phyloP scores from a whole-genome alignment of 2,797 vertebrate species.

The Fistularia commersonii region DNA sequence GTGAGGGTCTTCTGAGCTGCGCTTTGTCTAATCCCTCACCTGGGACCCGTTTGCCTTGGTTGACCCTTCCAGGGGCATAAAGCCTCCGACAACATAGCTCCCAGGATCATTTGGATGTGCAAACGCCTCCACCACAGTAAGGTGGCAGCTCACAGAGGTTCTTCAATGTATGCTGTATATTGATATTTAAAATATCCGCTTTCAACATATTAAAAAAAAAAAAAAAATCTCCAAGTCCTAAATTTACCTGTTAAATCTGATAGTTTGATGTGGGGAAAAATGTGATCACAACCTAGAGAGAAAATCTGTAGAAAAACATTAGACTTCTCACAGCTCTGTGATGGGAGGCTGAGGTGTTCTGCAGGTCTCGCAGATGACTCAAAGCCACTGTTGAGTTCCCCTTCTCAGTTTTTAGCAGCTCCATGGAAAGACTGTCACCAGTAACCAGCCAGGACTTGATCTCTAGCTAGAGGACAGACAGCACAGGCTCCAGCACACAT shows the following conservation, averaged over 20 bases:
- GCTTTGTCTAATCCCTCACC: no score
- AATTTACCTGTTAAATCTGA: no score
- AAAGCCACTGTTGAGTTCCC: conserved; percentile 86
- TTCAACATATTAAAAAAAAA: neutral
- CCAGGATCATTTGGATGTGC: no score
- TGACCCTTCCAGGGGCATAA: no score
- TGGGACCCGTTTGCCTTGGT: no score
- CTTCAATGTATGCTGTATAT: neutral
- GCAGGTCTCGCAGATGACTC: conserved; percentile 80
- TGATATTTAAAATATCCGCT: neutral
- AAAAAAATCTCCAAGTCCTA: neutral
- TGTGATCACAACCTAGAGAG: neutral
- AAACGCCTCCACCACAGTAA: no score
- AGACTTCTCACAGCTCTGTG: conserved; percentile 81
- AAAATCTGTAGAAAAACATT: neutral
- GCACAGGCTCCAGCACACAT: neutral
- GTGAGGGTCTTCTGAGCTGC: no score
- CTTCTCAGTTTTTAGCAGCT: conserved; percentile 86
- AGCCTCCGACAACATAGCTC: no score
- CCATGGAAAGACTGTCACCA: conserved; percentile 91
- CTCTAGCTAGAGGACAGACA: conserved; percentile 81
- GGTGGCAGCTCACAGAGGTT: no score
- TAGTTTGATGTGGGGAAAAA: no score
- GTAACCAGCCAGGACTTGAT: conserved; percentile 96
- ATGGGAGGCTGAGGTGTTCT: conserved; percentile 80